phyloP scores from a whole-genome alignment of 1,140 invertebrate species.

The Popillia japonica region DNA sequence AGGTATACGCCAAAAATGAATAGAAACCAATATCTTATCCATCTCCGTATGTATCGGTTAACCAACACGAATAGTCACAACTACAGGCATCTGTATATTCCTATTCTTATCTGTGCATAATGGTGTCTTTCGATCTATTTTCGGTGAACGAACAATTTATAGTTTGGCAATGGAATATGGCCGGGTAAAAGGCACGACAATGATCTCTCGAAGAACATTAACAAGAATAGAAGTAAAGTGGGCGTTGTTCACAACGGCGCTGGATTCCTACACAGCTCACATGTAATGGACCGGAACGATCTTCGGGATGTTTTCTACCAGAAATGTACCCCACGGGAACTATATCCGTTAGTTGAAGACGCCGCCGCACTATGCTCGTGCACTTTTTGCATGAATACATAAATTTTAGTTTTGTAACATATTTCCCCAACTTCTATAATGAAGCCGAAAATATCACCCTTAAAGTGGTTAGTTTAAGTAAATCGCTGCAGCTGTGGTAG shows the following conservation, averaged over 20 bases:
- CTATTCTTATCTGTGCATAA: not conserved
- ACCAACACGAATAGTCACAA: not conserved
- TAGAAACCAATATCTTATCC: conserved; percentile 12
- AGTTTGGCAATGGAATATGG: not conserved
- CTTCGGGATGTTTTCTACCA: conserved; percentile 9
- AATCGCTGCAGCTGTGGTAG: too few species aligned
- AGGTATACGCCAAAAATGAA: not conserved
- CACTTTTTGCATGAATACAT: conserved; percentile 3
- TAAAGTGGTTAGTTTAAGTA: not conserved
- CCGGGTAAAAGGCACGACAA: not conserved
- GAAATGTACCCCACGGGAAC: conserved; percentile 17
- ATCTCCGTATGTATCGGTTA: not conserved
- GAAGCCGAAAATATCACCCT: not conserved
- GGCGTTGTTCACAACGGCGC: not conserved
- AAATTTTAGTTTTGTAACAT: not conserved
- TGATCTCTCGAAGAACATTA: conserved; percentile 14
- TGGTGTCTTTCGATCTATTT: not conserved
- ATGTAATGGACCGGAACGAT: not conserved
- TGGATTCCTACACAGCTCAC: not conserved
- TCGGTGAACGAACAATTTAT: not conserved
- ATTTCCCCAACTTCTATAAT: not conserved
- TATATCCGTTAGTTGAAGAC: not conserved
- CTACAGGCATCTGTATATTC: not conserved
- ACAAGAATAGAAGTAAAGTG: not conserved
- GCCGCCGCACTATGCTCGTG: not conserved